Base-by-base conservation (phyloP, 2,797 vertebrate genomes). In the Clarias pachynema region DNA sequence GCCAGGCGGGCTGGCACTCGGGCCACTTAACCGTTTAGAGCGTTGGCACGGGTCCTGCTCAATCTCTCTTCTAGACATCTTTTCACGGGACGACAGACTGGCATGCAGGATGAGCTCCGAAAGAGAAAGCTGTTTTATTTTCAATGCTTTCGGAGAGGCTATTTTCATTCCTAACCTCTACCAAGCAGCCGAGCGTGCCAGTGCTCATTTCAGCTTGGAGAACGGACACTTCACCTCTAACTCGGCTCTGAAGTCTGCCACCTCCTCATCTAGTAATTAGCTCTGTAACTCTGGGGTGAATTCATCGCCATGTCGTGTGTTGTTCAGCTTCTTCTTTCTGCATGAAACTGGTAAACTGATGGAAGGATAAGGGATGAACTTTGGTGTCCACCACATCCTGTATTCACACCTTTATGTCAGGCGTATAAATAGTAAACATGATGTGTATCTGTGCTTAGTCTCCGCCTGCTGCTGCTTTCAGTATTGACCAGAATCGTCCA, bases 21-120 rank as follows among this genome's bases (percentile, higher is more conserved):
- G 90, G 91, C 89, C 91, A 91, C 91, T 95, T 95, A 93, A 94
- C 93, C 92, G 89, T 95, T 95, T 94, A 94, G 93, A 93, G 94
- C 89, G 89, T 91, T 93, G 93, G 92, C 92, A 92, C 88, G 3
- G 24, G n/a, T 85, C 89, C 90, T 74, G 81, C 81, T 79, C 69
- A 74, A 29, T 84, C 89, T 87, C 88, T 86, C 80, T 84, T 81
- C 66, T 31, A 86, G 84, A 84, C 79, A 78, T 83, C 84, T 88
- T 85, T 90, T 91, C 93, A 85, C 74, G 72, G 44, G 40, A 87
- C 20, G 29, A 73, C 86, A 88, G 87, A 75, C 86, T 83, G 85
- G 77, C 87, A 69, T 77, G 49, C 79, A 59, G 81, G 63, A 81
- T 62, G 80, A 73, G 66, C 88, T 74, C 63, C n/a, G 82, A 24